Evolutionary conservation across 2,797 vertebrate genomes (phyloP), one percentile per base, ranked within the genome.

Genomic region (Pangasius larnaudii): DNA sequence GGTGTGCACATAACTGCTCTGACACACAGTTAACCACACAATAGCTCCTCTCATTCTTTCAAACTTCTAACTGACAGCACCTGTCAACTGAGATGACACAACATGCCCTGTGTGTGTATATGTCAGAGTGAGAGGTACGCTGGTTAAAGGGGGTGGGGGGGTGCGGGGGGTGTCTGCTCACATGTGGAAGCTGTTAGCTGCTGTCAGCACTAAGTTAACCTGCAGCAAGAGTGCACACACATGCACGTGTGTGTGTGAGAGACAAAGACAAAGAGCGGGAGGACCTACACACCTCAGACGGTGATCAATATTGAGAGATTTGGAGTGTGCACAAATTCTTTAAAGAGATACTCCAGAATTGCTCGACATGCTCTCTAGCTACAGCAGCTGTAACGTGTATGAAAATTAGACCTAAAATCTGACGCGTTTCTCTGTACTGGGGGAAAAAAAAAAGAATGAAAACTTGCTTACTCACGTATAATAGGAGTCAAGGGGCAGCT

Each of bases 1-100:
- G 91, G 89, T 92, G 91, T 91, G 78, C 92, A 78, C 93, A 88
- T 91, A 94, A 94, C 92, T 65, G 84, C 89, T 79, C 90, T 93
- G 85, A 85, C 85, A 92, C 91, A 93, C 87, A 92, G 93, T 94
- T 92, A 94, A 93, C 92, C 90, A 92, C 93, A 95, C 93, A 94
- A 94, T 93, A 91, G 89, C 83, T 89, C 88, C 91, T 90, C 91
- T 95, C 93, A 92, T 93, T 93, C 93, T 88, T 92, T 75, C 53
- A 65, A 69, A 42, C 63, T 88, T 24, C 22, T 90, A 88, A 90
- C 86, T 90, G 90, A 91, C 89, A 90, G 87, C 87, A 87, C 58
- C 89, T 87, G 89, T 88, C 89, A 88, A 30, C 87, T 80, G 87
- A 85, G 83, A 91, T 89, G 91, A 91, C 89, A 89, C 77, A 77